Conservation (phyloP, 2,888 invertebrate species). For the Mesorhabditis spiculigera region DNA sequence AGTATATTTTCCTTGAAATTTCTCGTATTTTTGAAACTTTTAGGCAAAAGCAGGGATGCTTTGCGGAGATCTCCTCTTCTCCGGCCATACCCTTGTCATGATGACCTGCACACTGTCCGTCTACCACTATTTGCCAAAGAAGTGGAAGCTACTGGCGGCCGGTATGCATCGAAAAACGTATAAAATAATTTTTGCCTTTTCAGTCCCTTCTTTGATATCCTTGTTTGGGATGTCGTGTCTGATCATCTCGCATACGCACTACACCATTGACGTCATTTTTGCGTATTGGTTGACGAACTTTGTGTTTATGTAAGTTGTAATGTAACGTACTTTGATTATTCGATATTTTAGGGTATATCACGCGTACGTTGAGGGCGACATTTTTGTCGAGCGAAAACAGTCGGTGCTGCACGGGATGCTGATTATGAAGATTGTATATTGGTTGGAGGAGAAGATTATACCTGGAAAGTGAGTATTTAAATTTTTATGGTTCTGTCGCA, state of each 20-base stretch:
- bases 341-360: conserved; percentile 36
- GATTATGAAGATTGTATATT: conserved; percentile 31
- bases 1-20: neutral
- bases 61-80: conserved; percentile 49
- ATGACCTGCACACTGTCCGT: conserved; percentile 37
- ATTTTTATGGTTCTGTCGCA: neutral
- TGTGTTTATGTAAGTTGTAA: conserved; percentile 34
- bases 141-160: neutral
- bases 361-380: conserved; percentile 39
- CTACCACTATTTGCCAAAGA: conserved; percentile 36
- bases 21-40: conserved; percentile 9
- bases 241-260: conserved; percentile 46
- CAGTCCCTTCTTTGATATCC: conserved; percentile 11
- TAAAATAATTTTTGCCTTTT: neutral
- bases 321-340: neutral
- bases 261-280: conserved; percentile 46
- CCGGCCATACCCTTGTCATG: conserved; percentile 47
- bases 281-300: conserved; percentile 44
- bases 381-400: conserved; percentile 34
- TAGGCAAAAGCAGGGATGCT: conserved; percentile 37
- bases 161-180: neutral
- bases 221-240: conserved; percentile 34
- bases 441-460: conserved; percentile 42
- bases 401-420: conserved; percentile 29
- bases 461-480: conserved; percentile 27